Conservation (phyloP, 2,888 invertebrate genomes). For the Criorhina ranunculi region DNA sequence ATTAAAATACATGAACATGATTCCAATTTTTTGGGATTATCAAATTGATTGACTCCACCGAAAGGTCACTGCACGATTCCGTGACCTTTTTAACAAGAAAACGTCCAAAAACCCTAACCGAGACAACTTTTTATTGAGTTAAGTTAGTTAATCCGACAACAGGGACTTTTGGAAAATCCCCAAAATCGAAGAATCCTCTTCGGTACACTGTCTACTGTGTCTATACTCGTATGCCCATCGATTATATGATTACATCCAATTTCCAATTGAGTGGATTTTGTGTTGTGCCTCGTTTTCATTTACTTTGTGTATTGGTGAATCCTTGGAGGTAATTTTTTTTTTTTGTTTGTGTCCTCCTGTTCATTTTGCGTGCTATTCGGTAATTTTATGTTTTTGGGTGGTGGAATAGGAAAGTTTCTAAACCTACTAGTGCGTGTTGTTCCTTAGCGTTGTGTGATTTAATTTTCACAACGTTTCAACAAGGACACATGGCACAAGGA, state of each 20-base stretch:
- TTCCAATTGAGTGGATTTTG: constrained; percentile 61
- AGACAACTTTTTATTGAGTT: constrained; percentile 30
- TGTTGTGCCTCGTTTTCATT: constrained; percentile 32
- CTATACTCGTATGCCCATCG: constrained; percentile 19
- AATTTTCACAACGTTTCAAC: constrained; percentile 27
- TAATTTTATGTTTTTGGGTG: constrained; percentile 7
- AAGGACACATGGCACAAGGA: constrained; percentile 6
- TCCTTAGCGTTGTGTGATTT: constrained; percentile 35
- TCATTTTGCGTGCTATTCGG: constrained; percentile 12
- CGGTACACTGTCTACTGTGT: neutral
- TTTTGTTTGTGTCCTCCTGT: no score
- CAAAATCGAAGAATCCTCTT: neutral
- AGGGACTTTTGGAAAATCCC: neutral
- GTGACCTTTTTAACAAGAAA: constrained; percentile 1
- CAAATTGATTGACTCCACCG: constrained; percentile 44
- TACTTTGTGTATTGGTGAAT: constrained; percentile 8
- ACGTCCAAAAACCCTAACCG: neutral
- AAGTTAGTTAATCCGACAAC: constrained; percentile 15
- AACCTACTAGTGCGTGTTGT: constrained; percentile 19
- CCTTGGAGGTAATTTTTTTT: constrained; percentile 18
- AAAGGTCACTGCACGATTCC: constrained; percentile 40
- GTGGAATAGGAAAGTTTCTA: neutral
- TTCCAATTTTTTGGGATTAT: constrained; percentile 49
- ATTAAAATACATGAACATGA: constrained; percentile 62
- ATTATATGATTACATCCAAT: constrained; percentile 57